Evolutionary conservation across 1,140 invertebrate genomes (phyloP), one percentile per base, ranked within the genome.

Genomic region (Drosophila tropicalis): DNA sequence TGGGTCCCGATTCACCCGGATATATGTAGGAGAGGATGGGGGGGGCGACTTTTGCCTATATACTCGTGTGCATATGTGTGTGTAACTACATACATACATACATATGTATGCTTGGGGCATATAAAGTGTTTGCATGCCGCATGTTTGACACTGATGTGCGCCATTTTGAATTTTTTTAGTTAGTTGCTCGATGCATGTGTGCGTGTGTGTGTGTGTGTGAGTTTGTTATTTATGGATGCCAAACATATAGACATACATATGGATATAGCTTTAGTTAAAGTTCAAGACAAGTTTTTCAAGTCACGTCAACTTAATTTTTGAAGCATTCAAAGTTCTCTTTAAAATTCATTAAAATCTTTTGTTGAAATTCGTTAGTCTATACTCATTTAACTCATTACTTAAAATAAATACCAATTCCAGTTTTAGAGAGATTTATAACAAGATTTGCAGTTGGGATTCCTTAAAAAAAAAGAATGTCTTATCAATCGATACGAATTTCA

Each of bases 61-160:
- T 34, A 19, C 15, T 39, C 36, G 67, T 51, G 63, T 39, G 60
- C 62, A 32, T 34, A 13, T 9, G 7, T 34, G 54, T 78, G 69
- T 72, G n/a, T n/a, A n/a, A n/a, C n/a, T n/a, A 60, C 44, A 47
- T 72, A 60, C 64, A 65, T 69, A 76, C 76, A 22, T 22, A 51
- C 22, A 17, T 51, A 51, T 51, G 44, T 51, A 70, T 79, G 79
- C 79, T 64, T 87, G 83, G 63, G 83, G 63, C 79, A 60, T 85
- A 87, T 87, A 87, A 79, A 76, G 63, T 68, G 70, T 80, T 89
- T 73, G 70, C 83, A 89, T 87, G 83, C 77, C 84, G 72, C 84
- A 77, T 89, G 70, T 80, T 80, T 71, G 67, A 71, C 73, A 70
- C 70, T 75, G 73, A 79, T 85, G 81, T 76, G 17, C 70, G 84